Base-by-base conservation (phyloP, 2,888 invertebrate species). In the Pardosa pseudoannulata region DNA sequence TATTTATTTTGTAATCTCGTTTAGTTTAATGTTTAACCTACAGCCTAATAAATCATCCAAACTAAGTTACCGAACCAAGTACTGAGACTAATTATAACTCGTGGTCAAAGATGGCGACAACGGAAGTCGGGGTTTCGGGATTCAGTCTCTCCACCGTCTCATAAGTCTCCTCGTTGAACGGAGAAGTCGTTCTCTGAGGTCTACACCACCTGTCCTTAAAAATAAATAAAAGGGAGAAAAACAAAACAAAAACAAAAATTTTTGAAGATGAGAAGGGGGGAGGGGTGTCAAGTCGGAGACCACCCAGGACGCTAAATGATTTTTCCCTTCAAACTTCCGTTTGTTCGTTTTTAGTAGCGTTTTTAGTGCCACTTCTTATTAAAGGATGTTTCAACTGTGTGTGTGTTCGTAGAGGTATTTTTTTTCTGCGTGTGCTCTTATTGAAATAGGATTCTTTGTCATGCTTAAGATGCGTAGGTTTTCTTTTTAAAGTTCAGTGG, bases 361-460 rank as follows among this genome's bases (percentile, higher is more conserved):
- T 75, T 76, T 82, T 75, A 82, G 82, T 82, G 82, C 75, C 82
- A 82, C 27, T n/a, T 82, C 82, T 75, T 82, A 82, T 82, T 82
- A 82, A n/a, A 75, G 75, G 64, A 71, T 71, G 81, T 67, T 29
- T n/a, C 46, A 73, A 73, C 28, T 2, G 56, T 28, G n/a, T 31
- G 28, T 19, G n/a, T 32, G 28, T 28, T 28, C 27, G 27, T 13
- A 13, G 67, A n/a, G 68, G 50, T 31, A 19, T 65, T 13, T 50
- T 72, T 31, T 31, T 46, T 16, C 9, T 56, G 7, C 62, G 16
- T 19, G 50, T 71, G 27, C 28, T 50, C 36, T 28, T 29, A 31
- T 56, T 31, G 56, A 56, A 32, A 56, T 62, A 13, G 41, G 16
- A 39, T 23, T 32, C 39, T 71, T 41, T 50, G 56, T 36, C 31